phyloP scores from a whole-genome alignment of 92 coral and sea anemone genomes.

The Parazoanthus swiftii region DNA sequence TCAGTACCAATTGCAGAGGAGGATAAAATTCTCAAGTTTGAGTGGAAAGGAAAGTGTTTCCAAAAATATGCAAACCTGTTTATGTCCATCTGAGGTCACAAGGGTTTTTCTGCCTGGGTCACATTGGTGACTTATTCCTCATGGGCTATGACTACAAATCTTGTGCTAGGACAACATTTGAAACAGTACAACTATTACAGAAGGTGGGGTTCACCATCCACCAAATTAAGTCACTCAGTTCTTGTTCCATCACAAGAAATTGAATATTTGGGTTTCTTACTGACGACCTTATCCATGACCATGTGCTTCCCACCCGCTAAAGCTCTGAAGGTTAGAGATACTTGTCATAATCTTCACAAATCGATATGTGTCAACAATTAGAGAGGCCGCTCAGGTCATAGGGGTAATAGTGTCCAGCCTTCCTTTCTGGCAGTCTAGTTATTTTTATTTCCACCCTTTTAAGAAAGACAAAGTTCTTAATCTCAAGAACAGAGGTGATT shows the following conservation, averaged over 20 bases:
- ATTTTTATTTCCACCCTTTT: slow-evolving; percentile 5
- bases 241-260: slow-evolving; percentile 39
- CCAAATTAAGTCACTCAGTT: slow-evolving; percentile 29
- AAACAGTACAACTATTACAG: slow-evolving; percentile 32
- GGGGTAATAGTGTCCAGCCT: slow-evolving; percentile 18
- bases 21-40: slow-evolving; percentile 39
- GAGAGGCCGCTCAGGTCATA: slow-evolving; percentile 5
- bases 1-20: slow-evolving; percentile 43
- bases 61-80: slow-evolving; percentile 41
- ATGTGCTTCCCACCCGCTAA: slow-evolving; percentile 11
- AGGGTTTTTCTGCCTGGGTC: slow-evolving; percentile 42
- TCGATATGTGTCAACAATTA: background rate
- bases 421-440: slow-evolving; percentile 17
- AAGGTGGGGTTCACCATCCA: slow-evolving; percentile 28
- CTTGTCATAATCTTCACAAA: background rate
- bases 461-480: slow-evolving; percentile 1
- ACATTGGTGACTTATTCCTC: slow-evolving; percentile 49
- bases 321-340: background rate
- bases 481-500: no score
- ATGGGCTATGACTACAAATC: slow-evolving; percentile 44
- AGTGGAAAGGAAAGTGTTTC: slow-evolving; percentile 32
- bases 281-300: slow-evolving; percentile 27
- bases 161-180: slow-evolving; percentile 20
- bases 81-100: slow-evolving; percentile 34
- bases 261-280: slow-evolving; percentile 35